A percentile compares a stretch with the other conserved stretches of the same genome.
Conservation (phyloP, 2,888 invertebrate species). For the Lithophane socia region DNA sequence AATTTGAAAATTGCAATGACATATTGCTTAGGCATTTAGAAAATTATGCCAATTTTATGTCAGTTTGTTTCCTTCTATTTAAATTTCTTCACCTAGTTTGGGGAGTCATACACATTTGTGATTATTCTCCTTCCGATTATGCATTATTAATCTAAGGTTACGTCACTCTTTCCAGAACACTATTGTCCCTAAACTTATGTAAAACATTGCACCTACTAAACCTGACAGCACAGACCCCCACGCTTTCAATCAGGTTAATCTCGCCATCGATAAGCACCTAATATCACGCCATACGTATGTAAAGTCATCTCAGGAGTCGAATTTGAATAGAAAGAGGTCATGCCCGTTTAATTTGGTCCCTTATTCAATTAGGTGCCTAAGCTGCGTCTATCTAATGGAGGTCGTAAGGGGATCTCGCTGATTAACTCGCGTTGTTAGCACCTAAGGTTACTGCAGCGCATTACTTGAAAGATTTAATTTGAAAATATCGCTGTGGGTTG, state of each 20-base stretch:
- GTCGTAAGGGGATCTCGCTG: slow-evolving; percentile 86
- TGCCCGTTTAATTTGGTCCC: slow-evolving; percentile 87
- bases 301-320: slow-evolving; percentile 79
- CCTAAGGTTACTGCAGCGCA: slow-evolving; percentile 76
- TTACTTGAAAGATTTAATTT: slow-evolving; percentile 76
- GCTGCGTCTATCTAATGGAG: slow-evolving; percentile 86
- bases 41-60: background rate
- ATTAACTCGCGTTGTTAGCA: slow-evolving; percentile 87
- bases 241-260: slow-evolving; percentile 80
- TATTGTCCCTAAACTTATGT: slow-evolving; percentile 18
- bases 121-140: background rate
- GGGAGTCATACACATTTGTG: background rate
- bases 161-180: slow-evolving; percentile 6
- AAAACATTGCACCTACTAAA: slow-evolving; percentile 40
- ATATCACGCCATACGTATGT: slow-evolving; percentile 77
- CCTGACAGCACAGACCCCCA: slow-evolving; percentile 58
- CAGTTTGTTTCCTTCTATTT: background rate
- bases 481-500: slow-evolving; percentile 57
- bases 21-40: slow-evolving; percentile 26
- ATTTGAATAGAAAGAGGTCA: slow-evolving; percentile 90
- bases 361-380: slow-evolving; percentile 88
- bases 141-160: background rate
- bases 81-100: background rate
- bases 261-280: slow-evolving; percentile 77
- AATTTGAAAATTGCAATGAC: slow-evolving; percentile 44